Conservation (phyloP, 2,113 vertebrate genomes). For the Festucalex cinctus region DNA sequence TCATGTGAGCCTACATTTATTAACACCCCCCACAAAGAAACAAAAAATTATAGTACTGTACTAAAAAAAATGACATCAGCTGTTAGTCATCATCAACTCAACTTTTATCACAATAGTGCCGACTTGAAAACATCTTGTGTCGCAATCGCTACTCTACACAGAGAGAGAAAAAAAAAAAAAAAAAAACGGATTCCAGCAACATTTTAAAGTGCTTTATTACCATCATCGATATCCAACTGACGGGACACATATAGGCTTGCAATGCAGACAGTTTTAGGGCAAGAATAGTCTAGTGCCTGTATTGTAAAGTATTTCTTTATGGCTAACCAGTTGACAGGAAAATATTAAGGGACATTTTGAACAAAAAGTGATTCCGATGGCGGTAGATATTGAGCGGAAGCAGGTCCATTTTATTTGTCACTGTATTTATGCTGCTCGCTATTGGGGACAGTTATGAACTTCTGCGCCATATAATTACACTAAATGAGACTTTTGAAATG, state of each 20-base stretch:
- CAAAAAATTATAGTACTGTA: too few relatives aligned
- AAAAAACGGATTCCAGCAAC: not conserved
- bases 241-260: not conserved
- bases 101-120: not conserved
- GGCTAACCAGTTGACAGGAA: not conserved
- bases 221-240: not conserved
- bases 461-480: too few relatives aligned
- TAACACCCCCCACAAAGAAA: not conserved
- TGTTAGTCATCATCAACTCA: too few relatives aligned
- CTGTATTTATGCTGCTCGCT: not conserved
- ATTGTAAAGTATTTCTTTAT: not conserved
- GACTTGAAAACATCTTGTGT: not conserved
- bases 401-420: not conserved
- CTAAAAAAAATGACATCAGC: too few relatives aligned
- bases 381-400: not conserved
- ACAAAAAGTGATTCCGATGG: not conserved
- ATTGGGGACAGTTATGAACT: not conserved
- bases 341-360: not conserved
- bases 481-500: too few relatives aligned
- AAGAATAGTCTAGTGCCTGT: not conserved
- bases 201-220: not conserved
- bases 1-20: not conserved
- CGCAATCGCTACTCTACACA: too few relatives aligned
- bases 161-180: not conserved
- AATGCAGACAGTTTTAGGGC: not conserved